Evolutionary conservation across 1,140 invertebrate genomes (phyloP), one percentile per base, ranked within the genome.

Genomic region (Neodiprion pinetum): DNA sequence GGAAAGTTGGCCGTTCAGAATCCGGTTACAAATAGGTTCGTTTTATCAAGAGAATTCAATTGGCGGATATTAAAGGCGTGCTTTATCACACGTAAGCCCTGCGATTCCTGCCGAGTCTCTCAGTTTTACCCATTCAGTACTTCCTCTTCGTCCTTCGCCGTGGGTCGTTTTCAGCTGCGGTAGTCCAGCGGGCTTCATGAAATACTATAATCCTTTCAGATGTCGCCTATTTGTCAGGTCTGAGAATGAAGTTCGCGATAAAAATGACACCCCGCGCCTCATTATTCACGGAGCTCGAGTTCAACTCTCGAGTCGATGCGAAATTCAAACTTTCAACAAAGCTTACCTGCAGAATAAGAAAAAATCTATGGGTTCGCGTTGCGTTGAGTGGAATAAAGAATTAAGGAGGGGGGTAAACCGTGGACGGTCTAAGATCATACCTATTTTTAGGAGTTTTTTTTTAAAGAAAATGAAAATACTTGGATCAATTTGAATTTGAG

Each of bases 1-100:
- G 28, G 28, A 40, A 40, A 61, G 11, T 61, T 61, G 11, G 53
- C 53, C 74, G 67, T 76, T 76, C 72, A 74, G 79, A 80, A 80
- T 80, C 75, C 78, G 70, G 71, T 78, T 76, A 80, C 75, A 77
- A 77, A 81, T 81, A 76, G 79, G 67, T 67, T 48, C 72, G 70
- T 72, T 80, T 50, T 61, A 79, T 77, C 67, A 69, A 67, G 53
- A 74, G 72, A 75, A 81, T 80, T 79, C 77, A 79, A 81, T 81
- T 79, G 77, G 48, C 70, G 76, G 28, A 77, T 77, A 80, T 80
- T 77, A 81, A 68, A 72, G 53, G 72, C 61, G 61, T 74, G 74
- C 76, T 80, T 80, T 80, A 67, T 77, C 77, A 69, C 7, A 69
- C 12, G 40, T 69, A 69, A 69, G 67, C 67, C 67, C 11, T 17